Percentiles rank a stretch among this genome's conserved stretches.
phyloP scores from a whole-genome alignment of 2,797 vertebrate species.

The Cyclura pinguis region DNA sequence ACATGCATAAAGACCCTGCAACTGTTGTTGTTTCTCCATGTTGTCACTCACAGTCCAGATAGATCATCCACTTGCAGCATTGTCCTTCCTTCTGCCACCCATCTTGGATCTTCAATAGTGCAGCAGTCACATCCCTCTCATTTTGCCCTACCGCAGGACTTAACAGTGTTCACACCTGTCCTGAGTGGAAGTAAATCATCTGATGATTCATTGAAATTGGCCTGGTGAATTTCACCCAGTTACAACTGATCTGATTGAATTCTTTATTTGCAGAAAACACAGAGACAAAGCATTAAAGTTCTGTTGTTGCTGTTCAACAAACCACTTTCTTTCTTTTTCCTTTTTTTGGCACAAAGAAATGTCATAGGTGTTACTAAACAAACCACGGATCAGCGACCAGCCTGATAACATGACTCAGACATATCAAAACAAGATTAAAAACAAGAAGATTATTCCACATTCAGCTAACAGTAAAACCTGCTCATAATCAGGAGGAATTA shows the following conservation, averaged over 20 bases:
- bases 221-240: constrained; percentile 51
- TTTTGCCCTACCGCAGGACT: neutral
- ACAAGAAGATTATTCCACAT: constrained; percentile 60
- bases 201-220: constrained; percentile 27
- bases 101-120: neutral
- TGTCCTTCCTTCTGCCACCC: neutral
- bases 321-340: constrained; percentile 71
- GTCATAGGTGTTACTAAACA: constrained; percentile 78
- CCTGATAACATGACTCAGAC: constrained; percentile 74
- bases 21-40: neutral
- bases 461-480: constrained; percentile 78
- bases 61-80: neutral
- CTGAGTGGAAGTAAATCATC: constrained; percentile 4
- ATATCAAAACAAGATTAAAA: constrained; percentile 67
- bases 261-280: constrained; percentile 86
- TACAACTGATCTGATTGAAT: constrained; percentile 72
- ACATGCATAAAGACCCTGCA: neutral
- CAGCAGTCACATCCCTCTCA: neutral
- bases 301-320: constrained; percentile 74
- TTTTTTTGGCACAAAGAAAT: constrained; percentile 80
- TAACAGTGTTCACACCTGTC: neutral
- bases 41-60: neutral
- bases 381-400: constrained; percentile 69
- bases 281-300: constrained; percentile 78
- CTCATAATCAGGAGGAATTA: constrained; percentile 51